A percentile compares a stretch with the other conserved stretches of the same genome.
These are phyloP conservation scores for Agrotis ipsilon DNA, from an alignment of 2,888 invertebrate genomes.

Conservation along the genomic window DNA sequence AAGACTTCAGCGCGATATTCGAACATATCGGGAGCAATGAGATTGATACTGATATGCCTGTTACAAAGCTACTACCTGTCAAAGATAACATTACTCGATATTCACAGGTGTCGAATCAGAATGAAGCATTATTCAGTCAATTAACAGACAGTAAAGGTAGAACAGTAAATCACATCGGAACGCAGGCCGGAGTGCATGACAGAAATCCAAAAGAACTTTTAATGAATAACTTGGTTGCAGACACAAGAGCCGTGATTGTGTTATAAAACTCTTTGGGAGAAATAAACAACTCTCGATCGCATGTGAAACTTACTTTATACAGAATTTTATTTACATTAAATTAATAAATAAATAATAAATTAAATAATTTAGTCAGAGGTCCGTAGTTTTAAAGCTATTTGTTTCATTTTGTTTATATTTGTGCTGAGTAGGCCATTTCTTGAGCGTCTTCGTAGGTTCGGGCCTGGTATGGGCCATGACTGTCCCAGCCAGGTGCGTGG, in stretches of 20 bases:
- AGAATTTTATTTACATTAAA: conserved; percentile 85
- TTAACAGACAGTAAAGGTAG: background rate
- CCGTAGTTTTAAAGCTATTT: conserved; percentile 80
- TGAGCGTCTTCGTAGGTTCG: conserved; percentile 91
- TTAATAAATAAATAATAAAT: conserved; percentile 86
- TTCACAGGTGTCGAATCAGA: conserved; percentile 5
- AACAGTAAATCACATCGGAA: background rate
- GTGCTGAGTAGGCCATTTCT: conserved; percentile 91
- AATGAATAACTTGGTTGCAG: conserved; percentile 24
- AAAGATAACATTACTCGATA: conserved; percentile 36
- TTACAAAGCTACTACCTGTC: conserved; percentile 53
- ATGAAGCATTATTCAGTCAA: background rate
- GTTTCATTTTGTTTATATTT: conserved; percentile 78
- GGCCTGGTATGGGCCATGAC: conserved; percentile 92
- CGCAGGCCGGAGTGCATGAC: conserved; percentile 25
- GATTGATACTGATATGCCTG: conserved; percentile 31
- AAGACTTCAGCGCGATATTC: conserved; percentile 49
- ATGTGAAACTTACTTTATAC: conserved; percentile 85
- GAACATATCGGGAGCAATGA: conserved; percentile 63
- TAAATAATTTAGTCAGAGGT: conserved; percentile 88
- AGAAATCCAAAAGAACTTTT: conserved; percentile 18
- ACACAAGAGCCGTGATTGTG: conserved; percentile 42
- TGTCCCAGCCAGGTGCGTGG: conserved; percentile 89
- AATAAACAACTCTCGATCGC: conserved; percentile 69
- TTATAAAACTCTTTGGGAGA: conserved; percentile 51